phyloP scores from a whole-genome alignment of 1,140 invertebrate genomes.

The Stratiolaelaps scimitus region DNA sequence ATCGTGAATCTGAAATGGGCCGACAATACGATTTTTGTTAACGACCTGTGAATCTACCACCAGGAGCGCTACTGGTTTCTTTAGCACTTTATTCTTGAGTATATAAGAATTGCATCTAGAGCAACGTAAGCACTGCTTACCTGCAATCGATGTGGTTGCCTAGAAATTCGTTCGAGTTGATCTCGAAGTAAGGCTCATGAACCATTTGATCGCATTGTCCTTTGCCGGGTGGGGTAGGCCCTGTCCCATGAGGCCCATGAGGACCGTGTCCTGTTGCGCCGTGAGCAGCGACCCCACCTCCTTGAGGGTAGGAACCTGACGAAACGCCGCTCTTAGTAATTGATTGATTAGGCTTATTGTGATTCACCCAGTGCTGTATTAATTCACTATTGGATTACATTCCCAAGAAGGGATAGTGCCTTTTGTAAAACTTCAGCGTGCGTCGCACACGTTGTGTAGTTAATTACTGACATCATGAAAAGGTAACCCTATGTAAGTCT shows the following conservation, averaged over 20 bases:
- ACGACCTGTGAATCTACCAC: no score
- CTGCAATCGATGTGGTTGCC: conserved; percentile 24
- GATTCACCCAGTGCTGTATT: no score
- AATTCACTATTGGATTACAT: no score
- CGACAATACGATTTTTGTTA: not conserved
- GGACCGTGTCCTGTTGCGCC: conserved; percentile 4
- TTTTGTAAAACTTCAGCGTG: no score
- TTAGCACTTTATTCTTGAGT: no score
- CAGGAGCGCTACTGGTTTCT: no score
- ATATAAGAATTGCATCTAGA: no score
- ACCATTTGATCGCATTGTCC: conserved; percentile 25
- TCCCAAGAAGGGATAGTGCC: no score
- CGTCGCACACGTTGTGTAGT: no score
- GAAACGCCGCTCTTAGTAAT: not conserved
- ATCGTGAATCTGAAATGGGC: conserved; percentile 7
- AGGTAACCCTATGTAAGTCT: no score
- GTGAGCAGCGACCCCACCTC: not conserved
- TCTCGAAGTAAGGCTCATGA: conserved; percentile 23
- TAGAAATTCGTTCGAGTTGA: conserved; percentile 20
- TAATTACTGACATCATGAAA: no score
- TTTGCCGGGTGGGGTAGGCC: conserved; percentile 12
- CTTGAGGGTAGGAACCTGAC: conserved; percentile 24
- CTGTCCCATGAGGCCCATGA: conserved; percentile 21
- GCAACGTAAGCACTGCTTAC: not conserved
- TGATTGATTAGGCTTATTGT: not conserved